Evolutionary conservation across 2,888 invertebrate species (phyloP), one percentile per base, ranked within the genome.

Genomic region (Gryllus longicercus): DNA sequence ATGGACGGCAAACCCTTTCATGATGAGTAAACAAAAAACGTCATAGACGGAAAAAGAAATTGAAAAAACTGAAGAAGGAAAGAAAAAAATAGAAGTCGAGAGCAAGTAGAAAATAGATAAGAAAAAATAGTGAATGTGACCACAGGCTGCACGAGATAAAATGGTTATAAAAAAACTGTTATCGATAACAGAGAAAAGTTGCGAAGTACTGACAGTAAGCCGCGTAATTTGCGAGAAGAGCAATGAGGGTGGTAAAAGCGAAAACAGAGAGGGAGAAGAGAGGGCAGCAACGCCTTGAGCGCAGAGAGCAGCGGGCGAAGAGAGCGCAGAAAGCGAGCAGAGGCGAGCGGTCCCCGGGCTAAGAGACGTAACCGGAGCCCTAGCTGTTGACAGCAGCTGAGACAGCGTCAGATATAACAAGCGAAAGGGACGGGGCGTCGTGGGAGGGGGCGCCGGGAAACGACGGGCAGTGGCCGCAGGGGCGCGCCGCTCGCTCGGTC

Each of bases 61-160:
- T 25, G 38, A 51, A 63, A 25, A 75, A 49, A 50, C 4, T 18
- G 12, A 51, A 51, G 74, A 75, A 38, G 50, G 8, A 51, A 75
- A 38, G 23, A 63, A 75, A 51, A 75, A 50, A 75, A 23, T 18
- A 80, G 38, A 50, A 50, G 79, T 38, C 18, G 74, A 79, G 51
- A 23, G 77, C 76, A 78, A 79, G 74, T 51, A 78, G 38, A 78
- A 78, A 78, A 51, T 63, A 78, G 50, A 51, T 51, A 63, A 2
- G 51, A 79, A 79, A 51, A 38, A 76, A 77, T 5, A 18, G 50
- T 50, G 76, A 50, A 11, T 76, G 21, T 18, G 21, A 74, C 18
- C 18, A 74, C 18, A 74, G 74, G 10, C 0, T 8, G 11, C 18
- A 74, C 18, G 11, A 74, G 21, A 74, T 10, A 74, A 74, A 12